Percentiles rank a stretch among this genome's conserved stretches.
These are phyloP conservation scores for Eristalis intricaria DNA, from an alignment of 2,888 invertebrate species.

Conservation along the genomic window DNA sequence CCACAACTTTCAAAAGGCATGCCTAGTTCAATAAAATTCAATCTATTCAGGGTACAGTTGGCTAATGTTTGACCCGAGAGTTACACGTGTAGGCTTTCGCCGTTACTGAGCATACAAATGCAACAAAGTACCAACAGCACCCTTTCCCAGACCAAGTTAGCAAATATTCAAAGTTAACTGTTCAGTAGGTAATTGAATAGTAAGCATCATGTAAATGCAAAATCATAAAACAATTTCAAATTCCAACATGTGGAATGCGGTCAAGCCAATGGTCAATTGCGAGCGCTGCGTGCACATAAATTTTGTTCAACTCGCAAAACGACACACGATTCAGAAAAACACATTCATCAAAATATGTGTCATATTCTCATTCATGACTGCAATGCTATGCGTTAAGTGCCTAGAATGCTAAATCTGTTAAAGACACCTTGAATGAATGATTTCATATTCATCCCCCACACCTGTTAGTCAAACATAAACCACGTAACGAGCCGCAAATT, in stretches of 20 bases:
- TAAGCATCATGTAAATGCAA: neutral
- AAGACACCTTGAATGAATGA: neutral
- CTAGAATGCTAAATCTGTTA: neutral
- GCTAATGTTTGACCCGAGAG: neutral
- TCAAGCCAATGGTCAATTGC: neutral
- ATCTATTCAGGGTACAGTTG: neutral
- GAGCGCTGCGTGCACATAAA: neutral
- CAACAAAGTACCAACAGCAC: neutral
- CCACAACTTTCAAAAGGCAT: too few species aligned
- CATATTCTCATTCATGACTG: neutral
- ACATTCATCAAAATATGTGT: neutral
- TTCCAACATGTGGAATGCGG: neutral
- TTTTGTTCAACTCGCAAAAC: neutral
- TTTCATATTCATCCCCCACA: neutral
- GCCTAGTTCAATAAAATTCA: too few species aligned
- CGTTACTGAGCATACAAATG: neutral
- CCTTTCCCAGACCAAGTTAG: neutral
- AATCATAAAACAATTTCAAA: neutral
- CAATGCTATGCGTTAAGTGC: neutral
- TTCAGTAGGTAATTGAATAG: neutral
- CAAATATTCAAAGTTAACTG: neutral
- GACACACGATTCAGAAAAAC: neutral
- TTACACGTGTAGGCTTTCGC: neutral
- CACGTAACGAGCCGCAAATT: neutral
- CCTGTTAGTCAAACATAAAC: slow-evolving; percentile 3